Evolutionary conservation across 2,888 invertebrate species (phyloP), one percentile per base, ranked within the genome.

Genomic region (Aspidiotus rigidus): DNA sequence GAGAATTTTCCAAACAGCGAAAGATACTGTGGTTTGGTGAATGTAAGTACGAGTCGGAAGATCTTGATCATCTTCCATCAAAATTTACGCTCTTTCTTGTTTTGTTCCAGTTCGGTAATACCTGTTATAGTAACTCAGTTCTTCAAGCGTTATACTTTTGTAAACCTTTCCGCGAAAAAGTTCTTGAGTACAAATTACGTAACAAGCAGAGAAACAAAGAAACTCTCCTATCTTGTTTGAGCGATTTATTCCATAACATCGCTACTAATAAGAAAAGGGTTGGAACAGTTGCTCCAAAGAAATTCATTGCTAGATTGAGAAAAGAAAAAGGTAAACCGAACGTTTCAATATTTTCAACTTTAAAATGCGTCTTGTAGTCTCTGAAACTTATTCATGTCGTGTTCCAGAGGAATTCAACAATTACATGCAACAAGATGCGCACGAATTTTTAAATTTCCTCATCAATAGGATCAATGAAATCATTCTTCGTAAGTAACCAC

Each of bases 191-290:
- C 79, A 98, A 98, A 81, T 92, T 93, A 41, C 92, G 93, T 78
- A 94, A 93, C 77, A 94, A 94, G 78, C 69, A 69, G 44, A 82
- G 93, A 77, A 92, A 92, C 63, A 98, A 97, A 80, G 99, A 99
- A 80, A 99, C 98, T 5, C 81, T 99, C 73, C 83, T 99, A 75
- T 95, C 97, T 77, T 99, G 99, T 80, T 83, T 99, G 74, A 98
- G 98, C 72, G 99, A 99, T 82, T 83, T 99, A 72, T 99, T 99
- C 82, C 93, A 98, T 82, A 96, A 91, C 79, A 99, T 99, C 78
- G 97, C 97, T 55, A 98, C 97, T n/a, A 99, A 99, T 78, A 99
- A 99, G 84, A 97, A 97, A 79, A 95, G 97, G 85, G 93, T 98
- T 70, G 99, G 99, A 71, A 97, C 97, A 39, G 95, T 99, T 78